Percentiles rank a stretch among this genome's conserved stretches.
These are phyloP conservation scores for Euphydryas editha DNA, from an alignment of 2,888 invertebrate species.

Conservation along the genomic window DNA sequence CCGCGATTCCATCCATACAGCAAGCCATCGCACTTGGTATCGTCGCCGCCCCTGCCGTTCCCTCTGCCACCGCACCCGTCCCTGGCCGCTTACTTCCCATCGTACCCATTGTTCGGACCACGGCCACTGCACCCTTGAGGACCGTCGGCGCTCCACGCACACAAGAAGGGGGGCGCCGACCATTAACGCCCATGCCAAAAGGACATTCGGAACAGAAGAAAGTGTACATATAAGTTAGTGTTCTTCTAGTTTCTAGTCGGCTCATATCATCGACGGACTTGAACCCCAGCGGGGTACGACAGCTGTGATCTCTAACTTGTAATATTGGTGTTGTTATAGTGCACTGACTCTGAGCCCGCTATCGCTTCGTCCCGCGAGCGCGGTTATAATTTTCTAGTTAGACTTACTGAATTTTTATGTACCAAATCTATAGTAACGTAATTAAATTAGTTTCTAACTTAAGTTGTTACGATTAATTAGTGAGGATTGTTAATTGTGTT, in stretches of 20 bases:
- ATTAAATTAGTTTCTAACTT: slow-evolving; percentile 70
- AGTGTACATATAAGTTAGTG: slow-evolving; percentile 76
- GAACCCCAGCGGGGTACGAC: slow-evolving; percentile 67
- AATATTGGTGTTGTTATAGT: slow-evolving; percentile 74
- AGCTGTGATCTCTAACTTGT: slow-evolving; percentile 82
- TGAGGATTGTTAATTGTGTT: slow-evolving; percentile 79
- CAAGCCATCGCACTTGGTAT: slow-evolving; percentile 90
- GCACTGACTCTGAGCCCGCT: slow-evolving; percentile 62
- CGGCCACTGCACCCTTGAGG: slow-evolving; percentile 88
- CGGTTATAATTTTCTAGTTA: slow-evolving; percentile 75
- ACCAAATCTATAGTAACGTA: slow-evolving; percentile 80
- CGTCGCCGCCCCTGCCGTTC: slow-evolving; percentile 86
- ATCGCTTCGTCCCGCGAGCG: slow-evolving; percentile 60
- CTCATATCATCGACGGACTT: slow-evolving; percentile 79
- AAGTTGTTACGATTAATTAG: slow-evolving; percentile 78
- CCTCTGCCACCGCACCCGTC: slow-evolving; percentile 89
- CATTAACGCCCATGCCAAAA: slow-evolving; percentile 78
- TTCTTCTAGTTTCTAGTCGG: slow-evolving; percentile 72
- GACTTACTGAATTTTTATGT: slow-evolving; percentile 80
- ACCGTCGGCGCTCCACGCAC: slow-evolving; percentile 89
- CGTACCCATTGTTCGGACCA: slow-evolving; percentile 94
- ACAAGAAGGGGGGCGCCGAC: slow-evolving; percentile 83
- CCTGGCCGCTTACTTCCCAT: slow-evolving; percentile 93
- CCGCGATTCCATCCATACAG: slow-evolving; percentile 94
- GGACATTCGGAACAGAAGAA: slow-evolving; percentile 73